Percentiles rank a stretch among this genome's conserved stretches.
phyloP scores from a whole-genome alignment of 2,888 invertebrate species.

The Ctena decussata region DNA sequence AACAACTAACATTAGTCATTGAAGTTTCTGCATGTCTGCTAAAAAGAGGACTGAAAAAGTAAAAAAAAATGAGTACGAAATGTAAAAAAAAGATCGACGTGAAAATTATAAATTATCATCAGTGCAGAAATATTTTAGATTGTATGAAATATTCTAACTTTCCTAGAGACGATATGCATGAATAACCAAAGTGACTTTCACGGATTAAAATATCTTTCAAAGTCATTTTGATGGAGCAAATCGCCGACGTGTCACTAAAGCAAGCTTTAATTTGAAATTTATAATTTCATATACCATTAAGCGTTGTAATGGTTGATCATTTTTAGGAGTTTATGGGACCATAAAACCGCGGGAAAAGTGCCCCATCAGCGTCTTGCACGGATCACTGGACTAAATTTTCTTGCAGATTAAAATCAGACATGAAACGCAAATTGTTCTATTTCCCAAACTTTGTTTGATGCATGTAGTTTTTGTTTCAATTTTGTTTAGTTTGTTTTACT shows the following conservation, averaged over 20 bases:
- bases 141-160: background rate
- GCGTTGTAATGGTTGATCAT: background rate
- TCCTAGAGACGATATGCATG: background rate
- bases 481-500: background rate
- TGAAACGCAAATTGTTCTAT: background rate
- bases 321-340: background rate
- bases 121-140: background rate
- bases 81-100: too few species aligned
- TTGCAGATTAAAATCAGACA: too few species aligned
- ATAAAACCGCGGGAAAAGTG: background rate
- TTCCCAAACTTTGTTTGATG: background rate
- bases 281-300: constrained; percentile 15
- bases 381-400: too few species aligned
- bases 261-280: background rate
- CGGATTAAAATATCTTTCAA: constrained; percentile 5
- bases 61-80: too few species aligned
- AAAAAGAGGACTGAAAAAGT: too few species aligned
- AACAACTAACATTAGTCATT: too few species aligned
- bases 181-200: background rate
- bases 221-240: background rate
- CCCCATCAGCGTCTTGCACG: too few species aligned
- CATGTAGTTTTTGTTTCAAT: background rate
- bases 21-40: too few species aligned
- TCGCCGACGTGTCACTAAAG: background rate
- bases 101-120: too few species aligned